Evolutionary conservation across 2,888 invertebrate genomes (phyloP), one percentile per base, ranked within the genome.

Genomic region (Brachynemurus nebulosus): DNA sequence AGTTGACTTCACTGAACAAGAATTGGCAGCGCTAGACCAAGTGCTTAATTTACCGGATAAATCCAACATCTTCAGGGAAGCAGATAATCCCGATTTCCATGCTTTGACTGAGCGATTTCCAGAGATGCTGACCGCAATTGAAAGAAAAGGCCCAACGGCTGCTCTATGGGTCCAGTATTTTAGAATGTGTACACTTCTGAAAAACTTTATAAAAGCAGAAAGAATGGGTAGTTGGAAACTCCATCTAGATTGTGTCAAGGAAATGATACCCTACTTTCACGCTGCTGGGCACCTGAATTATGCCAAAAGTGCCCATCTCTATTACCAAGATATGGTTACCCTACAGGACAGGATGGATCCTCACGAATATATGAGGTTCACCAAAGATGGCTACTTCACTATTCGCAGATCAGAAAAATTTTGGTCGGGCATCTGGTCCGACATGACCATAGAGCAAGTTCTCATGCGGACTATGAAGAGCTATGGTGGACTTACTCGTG

Each of bases 151-250:
- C 39, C 51, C 48, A 41, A 54, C 55, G 14, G 46, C 48, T 16
- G 44, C 52, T 47, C 45, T 56, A 18, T 56, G 54, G 54, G 19
- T 58, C 21, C 55, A 55, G 46, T 56, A 57, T 47, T 55, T 52
- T 44, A 40, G 52, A 46, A 51, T 55, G 50, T n/a, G n/a, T n/a
- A n/a, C n/a, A 45, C 55, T 58, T 19, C 45, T 53, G 30, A 51
- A 53, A 51, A 52, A 54, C 45, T 58, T 54, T 45, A 53, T 55
- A 37, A 48, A 52, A 38, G 58, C 57, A 42, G 57, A 59, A 49
- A 45, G 57, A 27, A 41, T 49, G 19, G 58, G 56, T 42, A 52
- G 57, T 52, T 60, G 55, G 53, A 42, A 56, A 38, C 44, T 52
- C 38, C 51, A 54, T 53, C 45, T 54, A 33, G 43, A 50, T 30